Evolutionary conservation across 2,888 invertebrate species (phyloP), one percentile per base, ranked within the genome.

Genomic region (Serrognathus titanus): DNA sequence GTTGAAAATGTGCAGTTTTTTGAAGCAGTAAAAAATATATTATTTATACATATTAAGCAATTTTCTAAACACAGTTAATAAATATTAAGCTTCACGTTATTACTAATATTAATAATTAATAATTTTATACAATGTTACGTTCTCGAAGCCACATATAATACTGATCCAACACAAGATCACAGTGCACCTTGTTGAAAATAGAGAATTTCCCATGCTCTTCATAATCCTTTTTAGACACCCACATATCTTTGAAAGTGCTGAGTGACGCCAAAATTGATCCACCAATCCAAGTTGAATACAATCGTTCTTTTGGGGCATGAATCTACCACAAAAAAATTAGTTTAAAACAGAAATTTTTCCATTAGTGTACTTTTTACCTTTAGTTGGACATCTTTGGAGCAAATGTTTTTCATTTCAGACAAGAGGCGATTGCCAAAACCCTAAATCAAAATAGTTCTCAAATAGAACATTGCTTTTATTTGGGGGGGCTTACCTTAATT

Each of bases 241-340:
- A 98, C 95, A 99, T 97, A 80, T 95, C 94, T 74, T 96, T 94
- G 82, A 99, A 99, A 6, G 98, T 98, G 80, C 98, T 98, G 65
- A 99, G 82, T 9, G 97, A 96, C 9, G 98, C 99, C 66, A 99
- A 84, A 80, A 99, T 99, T 35, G 97, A 98, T 60, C 97, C 97
- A 51, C 99, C 99, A 75, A 98, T 99, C 98, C 98, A 99, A 37
- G 98, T 98, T 10, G 97, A 97, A 79, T 97, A 98, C 24, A 98
- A 81, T 58, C 99, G 87, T 82, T 99, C 98, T 80, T 97, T 95
- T 0, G 97, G 97, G 46, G 97, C 97, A 59, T 96, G 95, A 82
- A 97, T 96, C 93, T 95, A 72, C 1, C 3, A 39, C 39, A 39
- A 1, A 39, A 39, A 39, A 11, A 7, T 5, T 0, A 3, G 8